Conservation (phyloP, 1,140 invertebrate species). For the Stratiolaelaps scimitus region DNA sequence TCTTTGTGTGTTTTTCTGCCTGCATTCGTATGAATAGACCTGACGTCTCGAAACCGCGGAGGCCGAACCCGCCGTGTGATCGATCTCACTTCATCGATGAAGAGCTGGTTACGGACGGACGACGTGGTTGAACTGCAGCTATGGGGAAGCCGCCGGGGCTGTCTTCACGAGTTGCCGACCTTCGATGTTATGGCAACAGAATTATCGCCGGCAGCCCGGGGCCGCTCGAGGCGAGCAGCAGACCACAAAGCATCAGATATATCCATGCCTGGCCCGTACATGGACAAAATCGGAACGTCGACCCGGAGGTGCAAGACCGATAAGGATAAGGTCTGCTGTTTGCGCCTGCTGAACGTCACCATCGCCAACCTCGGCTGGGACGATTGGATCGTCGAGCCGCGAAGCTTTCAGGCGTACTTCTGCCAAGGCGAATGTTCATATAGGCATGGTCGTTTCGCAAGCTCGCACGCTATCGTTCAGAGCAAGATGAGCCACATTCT, state of each 20-base stretch:
- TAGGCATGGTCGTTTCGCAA: conserved; percentile 38
- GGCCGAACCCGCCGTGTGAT: neutral
- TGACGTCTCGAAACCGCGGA: neutral
- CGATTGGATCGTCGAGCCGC: conserved; percentile 68
- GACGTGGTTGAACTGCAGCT: neutral
- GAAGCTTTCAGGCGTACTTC: conserved; percentile 67
- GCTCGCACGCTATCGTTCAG: conserved; percentile 39
- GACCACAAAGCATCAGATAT: no score
- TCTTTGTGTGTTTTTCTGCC: neutral
- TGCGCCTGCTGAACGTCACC: conserved; percentile 63
- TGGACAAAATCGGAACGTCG: conserved; percentile 2
- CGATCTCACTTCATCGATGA: conserved; percentile 24
- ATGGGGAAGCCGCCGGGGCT: conserved; percentile 15
- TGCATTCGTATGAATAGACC: neutral
- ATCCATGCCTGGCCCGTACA: neutral
- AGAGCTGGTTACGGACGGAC: conserved; percentile 2
- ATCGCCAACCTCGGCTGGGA: conserved; percentile 73
- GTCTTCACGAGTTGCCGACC: neutral
- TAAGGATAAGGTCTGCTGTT: conserved; percentile 49
- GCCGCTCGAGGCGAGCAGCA: neutral
- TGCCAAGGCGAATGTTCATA: conserved; percentile 58
- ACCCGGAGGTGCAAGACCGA: conserved; percentile 13
- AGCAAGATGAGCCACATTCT: conserved; percentile 35
- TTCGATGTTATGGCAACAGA: conserved; percentile 21
- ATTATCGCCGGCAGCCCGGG: neutral